A percentile compares a stretch with the other conserved stretches of the same genome.
These are phyloP conservation scores for Eristalinus aeneus DNA, from an alignment of 2,888 invertebrate species.

Conservation along the genomic window DNA sequence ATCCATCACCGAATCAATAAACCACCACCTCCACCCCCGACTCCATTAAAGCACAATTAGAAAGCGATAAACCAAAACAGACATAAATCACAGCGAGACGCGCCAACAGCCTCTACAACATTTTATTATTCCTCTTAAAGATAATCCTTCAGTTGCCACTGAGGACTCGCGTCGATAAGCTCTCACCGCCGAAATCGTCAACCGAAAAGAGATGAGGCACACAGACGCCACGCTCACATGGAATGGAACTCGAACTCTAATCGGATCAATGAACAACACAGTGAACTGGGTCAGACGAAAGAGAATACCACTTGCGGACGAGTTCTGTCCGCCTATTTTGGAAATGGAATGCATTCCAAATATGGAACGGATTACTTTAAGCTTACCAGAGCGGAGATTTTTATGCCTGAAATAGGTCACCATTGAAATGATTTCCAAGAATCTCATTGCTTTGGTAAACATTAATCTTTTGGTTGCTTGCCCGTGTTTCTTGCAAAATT, in stretches of 20 bases:
- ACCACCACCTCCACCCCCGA: background rate
- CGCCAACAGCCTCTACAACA: constrained; percentile 1
- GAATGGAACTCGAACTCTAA: constrained; percentile 18
- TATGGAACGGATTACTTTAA: background rate
- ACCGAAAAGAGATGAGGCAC: background rate
- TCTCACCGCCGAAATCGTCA: background rate
- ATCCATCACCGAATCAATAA: background rate
- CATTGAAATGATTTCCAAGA: background rate
- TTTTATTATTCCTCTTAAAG: constrained; percentile 29
- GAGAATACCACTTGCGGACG: constrained; percentile 53
- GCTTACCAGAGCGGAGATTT: background rate
- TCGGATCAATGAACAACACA: constrained; percentile 16
- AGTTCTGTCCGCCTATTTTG: background rate
- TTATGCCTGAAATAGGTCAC: background rate
- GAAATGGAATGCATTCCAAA: background rate
- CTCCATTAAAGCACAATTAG: constrained; percentile 51
- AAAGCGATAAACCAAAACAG: constrained; percentile 28
- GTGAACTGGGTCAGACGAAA: constrained; percentile 41
- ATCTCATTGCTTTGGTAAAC: background rate
- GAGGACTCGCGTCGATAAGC: background rate
- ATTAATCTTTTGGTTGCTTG: background rate
- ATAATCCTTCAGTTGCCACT: background rate
- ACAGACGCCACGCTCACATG: background rate
- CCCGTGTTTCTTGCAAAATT: background rate
- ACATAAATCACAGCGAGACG: constrained; percentile 25